Percentiles rank a stretch among this genome's conserved stretches.
Evolutionary conservation across 23 tunicate species (phyloP).

Genomic region (Oikopleura vanhoeffeni): DNA sequence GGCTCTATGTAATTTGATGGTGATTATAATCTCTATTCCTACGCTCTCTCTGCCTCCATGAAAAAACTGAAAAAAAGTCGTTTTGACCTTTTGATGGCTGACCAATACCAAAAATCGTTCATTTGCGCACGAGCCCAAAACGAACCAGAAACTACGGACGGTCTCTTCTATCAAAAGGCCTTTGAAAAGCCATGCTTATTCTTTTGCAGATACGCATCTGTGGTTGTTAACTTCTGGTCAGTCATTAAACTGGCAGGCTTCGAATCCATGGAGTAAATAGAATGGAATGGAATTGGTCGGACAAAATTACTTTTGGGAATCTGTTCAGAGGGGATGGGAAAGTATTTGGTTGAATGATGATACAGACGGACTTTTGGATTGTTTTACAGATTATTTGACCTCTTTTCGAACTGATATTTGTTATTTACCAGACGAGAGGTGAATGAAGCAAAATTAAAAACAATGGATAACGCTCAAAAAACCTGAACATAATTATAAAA

Average conservation of each 20-base stretch:
- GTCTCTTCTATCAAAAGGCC: background rate
- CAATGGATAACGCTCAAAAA: no score
- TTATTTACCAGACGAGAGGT: background rate
- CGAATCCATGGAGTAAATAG: background rate
- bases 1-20: background rate
- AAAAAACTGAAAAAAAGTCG: background rate
- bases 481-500: no score
- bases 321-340: background rate
- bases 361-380: background rate
- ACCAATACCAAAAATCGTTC: background rate
- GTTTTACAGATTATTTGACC: background rate
- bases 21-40: background rate
- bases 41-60: background rate
- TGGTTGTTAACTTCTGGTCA: no score
- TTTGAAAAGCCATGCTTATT: background rate
- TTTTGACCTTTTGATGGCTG: background rate
- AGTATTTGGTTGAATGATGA: background rate
- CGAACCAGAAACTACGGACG: background rate
- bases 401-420: background rate
- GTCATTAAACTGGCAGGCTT: no score
- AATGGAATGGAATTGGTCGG: slow-evolving; percentile 13
- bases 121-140: background rate
- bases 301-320: background rate
- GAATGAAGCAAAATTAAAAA: no score
- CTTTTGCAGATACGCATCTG: no score